Evolutionary conservation across 2,888 invertebrate species (phyloP), one percentile per base, ranked within the genome.

Genomic region (Mythimna ferrago): DNA sequence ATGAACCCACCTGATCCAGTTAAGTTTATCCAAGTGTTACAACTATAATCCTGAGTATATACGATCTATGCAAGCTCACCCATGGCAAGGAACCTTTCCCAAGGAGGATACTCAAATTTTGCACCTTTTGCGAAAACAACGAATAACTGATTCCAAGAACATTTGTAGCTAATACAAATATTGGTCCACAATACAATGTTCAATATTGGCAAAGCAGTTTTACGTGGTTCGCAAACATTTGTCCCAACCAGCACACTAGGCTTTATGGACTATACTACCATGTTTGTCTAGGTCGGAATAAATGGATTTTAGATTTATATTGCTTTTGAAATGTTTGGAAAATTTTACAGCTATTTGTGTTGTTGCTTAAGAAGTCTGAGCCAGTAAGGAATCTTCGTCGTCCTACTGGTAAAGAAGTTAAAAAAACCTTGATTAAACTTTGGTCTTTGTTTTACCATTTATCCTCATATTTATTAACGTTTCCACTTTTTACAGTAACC

Each of bases 161-260:
- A 35, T 51, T 64, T 26, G 35, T 56, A 62, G 16, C 35, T 19
- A 26, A n/a, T 35, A 56, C 58, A 56, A 76, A 81, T 72, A 60
- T 76, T 81, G 41, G 66, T 16, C 14, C 4, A 48, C 32, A 38
- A 38, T 64, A 60, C n/a, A 51, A 38, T 11, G 16, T 14, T 64
- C 48, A 82, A 75, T 78, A 78, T 85, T 80, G 71, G 61, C 71
- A 74, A 54, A 74, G 73, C 75, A 69, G 66, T 81, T 81, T 64
- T 69, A 76, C 63, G 66, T 63, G 51, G 54, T 58, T 70, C 54
- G 73, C 78, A 81, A 85, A 81, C 82, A 78, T 68, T 73, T 71
- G 73, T 63, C 38, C 68, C 63, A 62, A 71, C 67, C 75, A 76
- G 73, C 76, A 71, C 60, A 62, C 63, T 70, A 64, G 66, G 66